Evolutionary conservation across 2,888 invertebrate species (phyloP).

Genomic region (Dendrolimus houi): DNA sequence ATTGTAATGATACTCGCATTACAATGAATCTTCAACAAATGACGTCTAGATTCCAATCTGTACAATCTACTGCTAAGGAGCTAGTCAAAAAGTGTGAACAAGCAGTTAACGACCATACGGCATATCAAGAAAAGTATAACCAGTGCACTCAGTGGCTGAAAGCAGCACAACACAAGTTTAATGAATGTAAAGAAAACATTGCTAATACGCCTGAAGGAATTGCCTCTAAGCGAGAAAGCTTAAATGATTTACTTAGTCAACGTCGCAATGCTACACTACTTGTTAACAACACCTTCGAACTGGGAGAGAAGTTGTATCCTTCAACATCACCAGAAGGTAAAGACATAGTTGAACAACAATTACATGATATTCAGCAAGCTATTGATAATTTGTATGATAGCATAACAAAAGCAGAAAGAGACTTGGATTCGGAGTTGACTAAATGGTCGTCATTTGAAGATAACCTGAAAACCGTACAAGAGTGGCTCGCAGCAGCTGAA

Average conservation of each 20-base stretch:
- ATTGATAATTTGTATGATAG: constrained; percentile 89
- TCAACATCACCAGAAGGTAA: constrained; percentile 92
- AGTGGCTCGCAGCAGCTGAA: constrained; percentile 87
- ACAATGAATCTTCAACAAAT: constrained; percentile 93
- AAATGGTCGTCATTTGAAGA: constrained; percentile 96
- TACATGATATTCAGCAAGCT: constrained; percentile 89
- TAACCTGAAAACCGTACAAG: constrained; percentile 84
- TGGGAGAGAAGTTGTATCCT: constrained; percentile 91
- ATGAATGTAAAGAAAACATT: constrained; percentile 79
- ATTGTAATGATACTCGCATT: constrained; percentile 90
- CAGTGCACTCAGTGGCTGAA: constrained; percentile 89
- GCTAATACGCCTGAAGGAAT: constrained; percentile 83
- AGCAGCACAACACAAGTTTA: constrained; percentile 83
- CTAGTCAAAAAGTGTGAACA: constrained; percentile 95
- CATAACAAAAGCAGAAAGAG: constrained; percentile 85
- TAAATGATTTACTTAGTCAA: constrained; percentile 85
- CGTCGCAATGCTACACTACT: constrained; percentile 84
- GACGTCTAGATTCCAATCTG: constrained; percentile 91
- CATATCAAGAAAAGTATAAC: constrained; percentile 88
- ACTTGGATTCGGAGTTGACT: constrained; percentile 88
- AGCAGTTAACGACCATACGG: constrained; percentile 87
- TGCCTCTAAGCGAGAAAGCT: constrained; percentile 79
- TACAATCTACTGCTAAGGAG: constrained; percentile 92
- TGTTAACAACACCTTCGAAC: constrained; percentile 89
- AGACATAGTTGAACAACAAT: constrained; percentile 87